Evolutionary conservation across 1,140 invertebrate genomes (phyloP), one percentile per base, ranked within the genome.

Genomic region (Wasmannia auropunctata): DNA sequence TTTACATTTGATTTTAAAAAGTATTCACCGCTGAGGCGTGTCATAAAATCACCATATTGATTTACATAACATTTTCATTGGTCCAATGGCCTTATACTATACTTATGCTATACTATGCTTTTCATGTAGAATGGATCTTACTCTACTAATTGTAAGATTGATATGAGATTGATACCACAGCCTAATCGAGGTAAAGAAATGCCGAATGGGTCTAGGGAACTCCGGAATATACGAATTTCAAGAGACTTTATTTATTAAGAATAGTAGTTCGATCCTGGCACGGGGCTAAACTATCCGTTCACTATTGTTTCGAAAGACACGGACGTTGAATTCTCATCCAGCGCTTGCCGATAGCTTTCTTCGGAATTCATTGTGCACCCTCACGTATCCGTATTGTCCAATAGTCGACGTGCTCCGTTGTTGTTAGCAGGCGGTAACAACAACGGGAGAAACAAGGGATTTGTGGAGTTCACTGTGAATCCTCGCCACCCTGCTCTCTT

Each of bases 311-410:
- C 84, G 76, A 70, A 83, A 89, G 87, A 88, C 70, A 83, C 69
- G 63, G 81, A 86, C 88, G 76, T 89, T 62, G 77, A 65, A 88
- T 89, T 87, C 81, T 75, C 65, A 83, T 86, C 46, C 76, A 54
- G 37, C 43, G 37, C 43, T 75, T 43, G 54, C 58, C 31, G 40
- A 49, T 79, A 74, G 54, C 74, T 60, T 85, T 58, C 74, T 86
- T 70, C 54, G 28, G 46, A 25, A 67, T 89, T 87, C 56, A 90
- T 87, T 87, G 88, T 90, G 69, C 60, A 63, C 22, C 54, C 89
- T 74, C 88, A 90, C 87, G 88, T 88, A 83, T 79, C 65, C 56
- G 88, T 76, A 90, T 90, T 89, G 79, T 90, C 79, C 81, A 79
- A 81, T 46, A 54, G 22, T 3, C 46, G 34, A 67, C 25, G 84